Evolutionary conservation across 2,888 invertebrate genomes (phyloP), one percentile per base, ranked within the genome.

Genomic region (Adelognathus sp.): DNA sequence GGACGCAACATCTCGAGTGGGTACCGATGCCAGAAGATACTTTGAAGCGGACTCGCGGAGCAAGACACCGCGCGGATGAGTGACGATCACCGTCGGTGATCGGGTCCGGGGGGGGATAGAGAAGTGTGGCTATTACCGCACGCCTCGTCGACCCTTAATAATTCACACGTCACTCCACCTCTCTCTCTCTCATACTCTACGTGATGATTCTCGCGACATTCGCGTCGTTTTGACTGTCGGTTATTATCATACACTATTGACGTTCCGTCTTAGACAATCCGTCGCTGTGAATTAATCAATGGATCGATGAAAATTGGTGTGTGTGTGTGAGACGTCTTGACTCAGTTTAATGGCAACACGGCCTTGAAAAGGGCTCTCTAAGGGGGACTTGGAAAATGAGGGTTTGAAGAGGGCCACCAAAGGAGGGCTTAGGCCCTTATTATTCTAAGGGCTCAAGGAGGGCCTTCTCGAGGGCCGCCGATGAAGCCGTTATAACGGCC

Each of bases 151-250:
- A 84, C 82, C 86, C 83, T 87, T 88, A 86, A 89, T 88, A 86
- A 88, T 88, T 88, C 87, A 86, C 85, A 83, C 85, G 84, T 84
- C 84, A 83, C 85, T 85, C 81, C 64, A 73, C 77, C 63, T 76
- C 70, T 73, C 78, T 73, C 64, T 66, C 76, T 70, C 78, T 61
- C 16, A 66, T 60, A 33, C 46, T 18, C 24, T 24, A 11, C 46
- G n/a, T 18, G 21, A 9, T 60, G 60, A 76, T 67, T 46, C 52
- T 54, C 66, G 41, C 44, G n/a, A n/a, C n/a, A n/a, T n/a, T n/a
- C n/a, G n/a, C 41, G 33, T 31, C 52, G 11, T 7, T 41, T 46
- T 33, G 7, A 31, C 29, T 39, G 60, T 31, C 16, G 39, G 36
- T 39, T 67, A 33, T 21, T 18, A 9, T 56, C 29, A 18, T 9